Evolutionary conservation across 2,113 vertebrate species (phyloP), one percentile per base, ranked within the genome.

Genomic region (Malurus cyaneus): DNA sequence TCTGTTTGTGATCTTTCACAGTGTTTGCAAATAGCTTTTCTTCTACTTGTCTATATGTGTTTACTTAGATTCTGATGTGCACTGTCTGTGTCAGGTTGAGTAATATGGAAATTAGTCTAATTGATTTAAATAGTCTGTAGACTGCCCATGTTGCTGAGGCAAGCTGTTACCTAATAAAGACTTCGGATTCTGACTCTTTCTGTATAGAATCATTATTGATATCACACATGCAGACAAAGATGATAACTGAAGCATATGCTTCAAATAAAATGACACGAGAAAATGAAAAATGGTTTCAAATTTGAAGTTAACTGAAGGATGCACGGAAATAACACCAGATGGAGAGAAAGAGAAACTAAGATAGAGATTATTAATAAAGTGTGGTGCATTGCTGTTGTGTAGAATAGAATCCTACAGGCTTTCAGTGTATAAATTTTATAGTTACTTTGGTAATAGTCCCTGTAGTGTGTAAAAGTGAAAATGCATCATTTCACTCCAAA

Each of bases 81-180:
- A 39, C 49, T 91, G 70, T 76, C 62, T 91, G 57, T 74, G 72
- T 84, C 15, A 14, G 50, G 62, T 72, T 96, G 86, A 96, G 88
- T 89, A 93, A 92, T 89, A 93, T 31, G 81, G 81, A 95, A 96
- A 96, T 94, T 4, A 86, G 59, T 62, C 78, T 89, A 91, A 95
- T 83, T 86, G 71, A 88, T 95, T 92, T 88, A 92, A 94, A 88
- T 95, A 96, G 85, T 93, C 85, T 93, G 90, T 93, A 96, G 95
- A 93, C 87, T 95, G 82, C 74, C 94, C 50, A 1, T 88, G 76
- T 56, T 91, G 81, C 94, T 77, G 67, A 82, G 71, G 81, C 93
- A 96, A 93, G 88, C 88, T 95, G 91, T 89, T 94, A 91, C 81
- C 87, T 93, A 94, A 95, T 88, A 95, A 80, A 86, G 89, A 88